These are phyloP conservation scores for Nezara viridula DNA, from an alignment of 2,888 invertebrate species.

Conservation along the genomic window DNA sequence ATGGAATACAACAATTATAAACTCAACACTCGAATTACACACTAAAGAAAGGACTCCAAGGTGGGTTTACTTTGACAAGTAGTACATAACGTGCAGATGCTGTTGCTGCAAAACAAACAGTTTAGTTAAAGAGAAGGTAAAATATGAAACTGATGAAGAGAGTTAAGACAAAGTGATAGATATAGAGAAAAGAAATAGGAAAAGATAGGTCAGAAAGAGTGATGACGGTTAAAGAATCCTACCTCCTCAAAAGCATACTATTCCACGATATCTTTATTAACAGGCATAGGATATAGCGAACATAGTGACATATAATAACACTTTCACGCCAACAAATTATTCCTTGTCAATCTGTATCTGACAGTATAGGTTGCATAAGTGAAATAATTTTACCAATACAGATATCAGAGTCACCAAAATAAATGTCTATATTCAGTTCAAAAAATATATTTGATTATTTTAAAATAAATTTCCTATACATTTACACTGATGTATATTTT, in stretches of 20 bases:
- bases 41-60: conserved; percentile 34
- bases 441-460: background rate
- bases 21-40: conserved; percentile 23
- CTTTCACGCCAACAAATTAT: conserved; percentile 53
- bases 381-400: background rate
- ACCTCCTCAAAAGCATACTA: conserved; percentile 58
- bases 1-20: conserved; percentile 26
- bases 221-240: conserved; percentile 56
- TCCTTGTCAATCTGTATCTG: conserved; percentile 53
- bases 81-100: conserved; percentile 52
- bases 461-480: background rate
- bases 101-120: conserved; percentile 44
- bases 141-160: conserved; percentile 51
- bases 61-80: conserved; percentile 35
- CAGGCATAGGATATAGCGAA: conserved; percentile 56
- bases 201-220: conserved; percentile 55
- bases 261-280: conserved; percentile 54
- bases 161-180: conserved; percentile 51
- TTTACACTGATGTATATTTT: too few species aligned
- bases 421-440: background rate
- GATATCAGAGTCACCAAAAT: background rate
- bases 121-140: conserved; percentile 48
- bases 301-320: conserved; percentile 57
- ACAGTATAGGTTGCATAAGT: background rate
- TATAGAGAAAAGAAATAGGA: conserved; percentile 55